These are phyloP conservation scores for Ictalurus furcatus DNA, from an alignment of 2,113 vertebrate species.

Conservation along the genomic window DNA sequence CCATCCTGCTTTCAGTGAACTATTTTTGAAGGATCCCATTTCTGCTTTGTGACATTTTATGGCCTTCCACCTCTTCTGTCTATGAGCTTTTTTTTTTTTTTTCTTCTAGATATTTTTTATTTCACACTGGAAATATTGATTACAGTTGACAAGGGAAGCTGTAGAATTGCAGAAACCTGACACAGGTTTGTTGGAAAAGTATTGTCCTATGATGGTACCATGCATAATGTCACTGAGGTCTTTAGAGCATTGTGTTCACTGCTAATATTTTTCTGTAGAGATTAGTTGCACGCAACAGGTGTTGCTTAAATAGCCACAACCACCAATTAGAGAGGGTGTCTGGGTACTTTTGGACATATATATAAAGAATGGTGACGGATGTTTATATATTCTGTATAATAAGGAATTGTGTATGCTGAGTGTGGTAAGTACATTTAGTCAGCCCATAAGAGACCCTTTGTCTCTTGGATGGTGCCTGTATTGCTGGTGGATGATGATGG, in stretches of 20 bases:
- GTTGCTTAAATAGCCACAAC: not conserved
- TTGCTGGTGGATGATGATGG: not conserved
- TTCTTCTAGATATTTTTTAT: not conserved
- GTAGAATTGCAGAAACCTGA: not conserved
- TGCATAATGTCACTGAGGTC: not conserved
- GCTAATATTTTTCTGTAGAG: not conserved
- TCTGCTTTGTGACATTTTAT: not conserved
- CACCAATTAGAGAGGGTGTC: not conserved
- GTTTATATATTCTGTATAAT: not conserved
- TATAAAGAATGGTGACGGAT: not conserved
- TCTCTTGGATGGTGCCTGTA: not conserved
- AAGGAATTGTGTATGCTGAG: not conserved
- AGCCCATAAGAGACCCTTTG: not conserved
- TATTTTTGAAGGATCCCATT: not conserved
- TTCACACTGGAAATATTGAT: not conserved
- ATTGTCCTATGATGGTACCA: not conserved
- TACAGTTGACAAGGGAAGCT: not conserved
- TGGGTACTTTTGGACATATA: not conserved
- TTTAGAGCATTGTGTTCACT: not conserved
- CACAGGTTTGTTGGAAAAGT: not conserved
- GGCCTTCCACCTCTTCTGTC: not conserved
- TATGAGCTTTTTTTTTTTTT: not conserved
- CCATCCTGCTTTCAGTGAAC: not conserved
- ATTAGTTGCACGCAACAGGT: not conserved
- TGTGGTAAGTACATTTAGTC: not conserved